These are phyloP conservation scores for Agrotis ipsilon DNA, from an alignment of 2,888 invertebrate species.

Conservation along the genomic window DNA sequence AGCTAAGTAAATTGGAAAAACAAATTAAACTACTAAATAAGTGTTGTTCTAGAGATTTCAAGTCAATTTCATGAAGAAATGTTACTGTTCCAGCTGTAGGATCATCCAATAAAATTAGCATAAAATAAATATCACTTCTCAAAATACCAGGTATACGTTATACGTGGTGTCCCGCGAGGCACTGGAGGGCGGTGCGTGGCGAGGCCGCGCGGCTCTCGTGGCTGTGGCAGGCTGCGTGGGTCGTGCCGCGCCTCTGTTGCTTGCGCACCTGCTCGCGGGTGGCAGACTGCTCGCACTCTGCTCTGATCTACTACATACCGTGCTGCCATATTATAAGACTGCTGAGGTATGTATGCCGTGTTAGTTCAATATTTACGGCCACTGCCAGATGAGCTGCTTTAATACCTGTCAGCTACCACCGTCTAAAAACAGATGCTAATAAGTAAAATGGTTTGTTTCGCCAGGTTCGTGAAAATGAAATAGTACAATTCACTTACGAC, in stretches of 20 bases:
- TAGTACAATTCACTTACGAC: slow-evolving; percentile 96
- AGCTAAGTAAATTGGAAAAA: not conserved
- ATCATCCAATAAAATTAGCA: not conserved
- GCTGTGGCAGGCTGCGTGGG: slow-evolving; percentile 95
- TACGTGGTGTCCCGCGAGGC: slow-evolving; percentile 90
- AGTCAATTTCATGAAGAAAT: not conserved
- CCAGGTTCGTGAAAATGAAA: slow-evolving; percentile 95
- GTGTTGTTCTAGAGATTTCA: too few relatives aligned
- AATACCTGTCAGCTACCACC: too few relatives aligned
- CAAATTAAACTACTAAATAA: not conserved
- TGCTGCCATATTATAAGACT: slow-evolving; percentile 95
- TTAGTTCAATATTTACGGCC: not conserved
- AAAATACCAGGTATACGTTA: slow-evolving; percentile 90
- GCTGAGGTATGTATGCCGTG: slow-evolving; percentile 92
- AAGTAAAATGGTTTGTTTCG: not conserved
- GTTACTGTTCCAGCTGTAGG: not conserved
- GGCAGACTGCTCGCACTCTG: slow-evolving; percentile 95
- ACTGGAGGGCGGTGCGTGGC: slow-evolving; percentile 89
- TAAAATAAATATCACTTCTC: not conserved
- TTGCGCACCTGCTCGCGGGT: slow-evolving; percentile 94
- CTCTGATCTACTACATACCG: slow-evolving; percentile 94
- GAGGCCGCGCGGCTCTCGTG: slow-evolving; percentile 93
- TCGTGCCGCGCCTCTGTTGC: slow-evolving; percentile 92
- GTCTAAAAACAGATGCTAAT: too few relatives aligned
- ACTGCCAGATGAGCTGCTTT: too few relatives aligned